Base-by-base conservation (phyloP, 2,888 invertebrate genomes). In the Andrena minutula region DNA sequence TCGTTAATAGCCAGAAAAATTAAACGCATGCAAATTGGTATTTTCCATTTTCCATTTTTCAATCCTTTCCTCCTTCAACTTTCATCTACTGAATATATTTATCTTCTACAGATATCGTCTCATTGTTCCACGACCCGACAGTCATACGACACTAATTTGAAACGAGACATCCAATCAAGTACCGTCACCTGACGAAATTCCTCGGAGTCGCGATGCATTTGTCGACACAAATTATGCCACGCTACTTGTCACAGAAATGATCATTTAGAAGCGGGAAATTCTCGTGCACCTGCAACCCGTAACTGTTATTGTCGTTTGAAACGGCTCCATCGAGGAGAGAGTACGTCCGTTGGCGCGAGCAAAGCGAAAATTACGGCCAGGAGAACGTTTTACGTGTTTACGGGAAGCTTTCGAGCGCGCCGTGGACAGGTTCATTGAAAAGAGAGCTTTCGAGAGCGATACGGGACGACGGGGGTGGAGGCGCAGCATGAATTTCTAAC, bases 401-500 rank as follows among this genome's bases (percentile, higher is more conserved):
- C 76, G 20, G 79, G 75, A 72, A 82, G 65, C 75, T 65, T 61
- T 49, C 65, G 53, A 53, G 41, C 47, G 71, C 26, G 20, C 35
- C 32, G 35, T 72, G 75, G 79, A 77, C 77, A 47, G 70, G 61
- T 51, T 72, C 68, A 63, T 41, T 66, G 80, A 83, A 86, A 84
- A 69, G 75, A 78, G 66, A 78, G 66, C 64, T 66, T 78, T 75
- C 74, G 68, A 16, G 68, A 56, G 63, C 47, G 75, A 66, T 26
- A 66, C 63, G 32, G 49, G 35, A 2, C 16, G 64, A 47, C 1
- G 20, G 28, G 58, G 23, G 28, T 30, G n/a, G 61, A 53, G 47
- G 30, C 56, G 23, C 35, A 49, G 84, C 65, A 82, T 78, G 83
- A 91, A 89, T 90, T 85, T 82, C 85, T 90, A 89, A 90, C 85